Conservation (phyloP, 2,888 invertebrate genomes). For the Subacronicta megacephala region DNA sequence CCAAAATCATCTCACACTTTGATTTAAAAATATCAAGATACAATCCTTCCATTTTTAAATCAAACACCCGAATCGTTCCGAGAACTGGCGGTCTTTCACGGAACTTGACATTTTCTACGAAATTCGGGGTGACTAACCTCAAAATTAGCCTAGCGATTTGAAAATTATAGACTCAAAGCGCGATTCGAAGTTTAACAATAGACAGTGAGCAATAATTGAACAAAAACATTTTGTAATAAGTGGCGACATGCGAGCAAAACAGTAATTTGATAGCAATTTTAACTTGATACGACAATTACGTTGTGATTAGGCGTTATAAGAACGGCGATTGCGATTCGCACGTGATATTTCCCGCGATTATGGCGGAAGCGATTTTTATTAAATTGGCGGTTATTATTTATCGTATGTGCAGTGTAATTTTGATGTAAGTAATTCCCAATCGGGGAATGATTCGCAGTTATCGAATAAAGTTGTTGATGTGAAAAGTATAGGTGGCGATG, state of each 20-base stretch:
- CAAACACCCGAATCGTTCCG: constrained; percentile 56
- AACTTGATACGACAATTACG: constrained; percentile 65
- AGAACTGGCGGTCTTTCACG: constrained; percentile 51
- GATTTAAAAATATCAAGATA: constrained; percentile 55
- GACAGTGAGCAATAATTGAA: constrained; percentile 51
- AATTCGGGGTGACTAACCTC: constrained; percentile 56
- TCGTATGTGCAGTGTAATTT: constrained; percentile 44
- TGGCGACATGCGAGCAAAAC: constrained; percentile 69
- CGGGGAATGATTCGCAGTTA: constrained; percentile 16
- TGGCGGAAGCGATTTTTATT: constrained; percentile 58
- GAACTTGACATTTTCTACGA: constrained; percentile 48
- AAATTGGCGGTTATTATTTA: constrained; percentile 54
- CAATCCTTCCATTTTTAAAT: constrained; percentile 57
- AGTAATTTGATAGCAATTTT: constrained; percentile 68
- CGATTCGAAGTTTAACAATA: constrained; percentile 33
- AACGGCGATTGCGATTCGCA: constrained; percentile 57
- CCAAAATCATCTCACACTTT: constrained; percentile 56
- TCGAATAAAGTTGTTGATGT: constrained; percentile 31
- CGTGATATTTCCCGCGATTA: constrained; percentile 55
- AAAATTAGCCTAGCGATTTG: constrained; percentile 51
- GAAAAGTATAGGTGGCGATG: constrained; percentile 28
- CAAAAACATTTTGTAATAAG: constrained; percentile 52
- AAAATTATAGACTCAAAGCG: constrained; percentile 52
- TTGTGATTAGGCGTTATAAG: constrained; percentile 62
- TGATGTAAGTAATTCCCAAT: constrained; percentile 34